phyloP scores from a whole-genome alignment of 2,888 invertebrate genomes.

The Rambutsinella grinnellia region DNA sequence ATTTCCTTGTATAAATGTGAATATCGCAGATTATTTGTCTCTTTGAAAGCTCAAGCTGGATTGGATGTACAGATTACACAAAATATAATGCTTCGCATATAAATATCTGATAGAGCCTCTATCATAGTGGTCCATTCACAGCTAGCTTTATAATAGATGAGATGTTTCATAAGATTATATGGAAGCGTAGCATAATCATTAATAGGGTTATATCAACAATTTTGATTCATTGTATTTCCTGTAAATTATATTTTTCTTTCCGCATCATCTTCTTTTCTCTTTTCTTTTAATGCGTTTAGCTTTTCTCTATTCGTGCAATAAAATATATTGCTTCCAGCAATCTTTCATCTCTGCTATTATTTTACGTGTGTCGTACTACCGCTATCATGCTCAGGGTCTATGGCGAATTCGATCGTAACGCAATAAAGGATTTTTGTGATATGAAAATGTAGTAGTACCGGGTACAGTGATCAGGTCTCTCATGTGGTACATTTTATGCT shows the following conservation, averaged over 20 bases:
- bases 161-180: no score
- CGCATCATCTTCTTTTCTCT: neutral
- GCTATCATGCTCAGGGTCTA: no score
- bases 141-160: no score
- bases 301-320: constrained; percentile 30
- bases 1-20: no score
- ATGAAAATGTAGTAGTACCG: constrained; percentile 26
- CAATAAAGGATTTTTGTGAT: constrained; percentile 8
- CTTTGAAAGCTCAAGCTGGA: no score
- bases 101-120: no score
- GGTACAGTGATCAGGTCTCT: constrained; percentile 21
- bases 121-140: no score
- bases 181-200: constrained; percentile 45
- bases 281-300: constrained; percentile 28
- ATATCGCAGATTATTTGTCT: no score
- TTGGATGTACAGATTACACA: no score
- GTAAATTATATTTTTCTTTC: neutral
- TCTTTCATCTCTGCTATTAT: constrained; percentile 25
- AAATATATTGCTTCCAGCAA: constrained; percentile 23
- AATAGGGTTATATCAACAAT: constrained; percentile 26
- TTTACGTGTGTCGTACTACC: no score
- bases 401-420: neutral
- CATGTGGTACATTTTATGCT: constrained; percentile 22
- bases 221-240: constrained; percentile 26
- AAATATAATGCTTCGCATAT: no score